A percentile compares a stretch with the other conserved stretches of the same genome.
phyloP scores from a whole-genome alignment of 2,797 vertebrate species.

The Brachyalestes nurse region DNA sequence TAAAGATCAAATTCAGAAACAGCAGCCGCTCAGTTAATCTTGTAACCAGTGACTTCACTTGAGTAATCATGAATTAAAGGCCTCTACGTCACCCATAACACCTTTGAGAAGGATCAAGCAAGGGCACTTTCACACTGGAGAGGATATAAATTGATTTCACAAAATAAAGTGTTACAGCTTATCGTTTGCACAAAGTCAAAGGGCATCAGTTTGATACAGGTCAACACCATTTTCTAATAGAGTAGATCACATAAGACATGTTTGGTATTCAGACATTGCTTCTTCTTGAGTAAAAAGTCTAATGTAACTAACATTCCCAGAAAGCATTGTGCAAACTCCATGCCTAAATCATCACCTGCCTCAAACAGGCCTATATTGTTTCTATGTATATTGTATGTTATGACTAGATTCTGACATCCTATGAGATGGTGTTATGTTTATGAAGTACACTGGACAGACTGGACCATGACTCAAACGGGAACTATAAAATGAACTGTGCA shows the following conservation, averaged over 20 bases:
- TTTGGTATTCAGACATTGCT: no score
- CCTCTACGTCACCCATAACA: background rate
- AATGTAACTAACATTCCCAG: no score
- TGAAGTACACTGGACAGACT: background rate
- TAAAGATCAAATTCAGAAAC: background rate
- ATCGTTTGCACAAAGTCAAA: no score
- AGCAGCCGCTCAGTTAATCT: background rate
- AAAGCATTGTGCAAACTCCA: no score
- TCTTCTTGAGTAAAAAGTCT: no score
- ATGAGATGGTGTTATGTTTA: background rate
- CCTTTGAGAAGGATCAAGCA: background rate
- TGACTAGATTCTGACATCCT: background rate
- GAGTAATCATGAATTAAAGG: constrained; percentile 5
- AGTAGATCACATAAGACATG: no score
- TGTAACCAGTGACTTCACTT: background rate
- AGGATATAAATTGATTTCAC: background rate
- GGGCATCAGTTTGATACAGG: no score
- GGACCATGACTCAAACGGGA: background rate
- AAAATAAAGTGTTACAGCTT: no score
- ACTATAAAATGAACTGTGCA: background rate
- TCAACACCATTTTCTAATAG: no score
- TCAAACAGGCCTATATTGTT: no score
- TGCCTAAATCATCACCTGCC: no score
- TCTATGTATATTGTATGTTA: no score
- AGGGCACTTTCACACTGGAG: background rate